Conservation (phyloP, 2,888 invertebrate species). For the Lordiphosa fenestrarum region DNA sequence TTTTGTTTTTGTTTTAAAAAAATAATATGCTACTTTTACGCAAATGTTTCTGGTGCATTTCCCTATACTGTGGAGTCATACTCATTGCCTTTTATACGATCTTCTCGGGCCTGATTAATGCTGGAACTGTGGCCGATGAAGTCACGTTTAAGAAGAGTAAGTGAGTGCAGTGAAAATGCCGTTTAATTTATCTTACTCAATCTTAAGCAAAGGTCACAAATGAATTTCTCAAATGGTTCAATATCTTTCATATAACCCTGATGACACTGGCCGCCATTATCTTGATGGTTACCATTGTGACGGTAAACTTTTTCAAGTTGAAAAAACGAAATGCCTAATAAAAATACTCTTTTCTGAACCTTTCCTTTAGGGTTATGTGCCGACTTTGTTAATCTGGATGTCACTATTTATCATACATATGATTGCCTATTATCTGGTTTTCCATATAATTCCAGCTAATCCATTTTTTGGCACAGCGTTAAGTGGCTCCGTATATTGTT, state of each 20-base stretch:
- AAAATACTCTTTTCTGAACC: background rate
- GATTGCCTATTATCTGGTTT: constrained; percentile 19
- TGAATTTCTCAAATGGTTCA: constrained; percentile 20
- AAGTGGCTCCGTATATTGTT: background rate
- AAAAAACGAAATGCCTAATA: background rate
- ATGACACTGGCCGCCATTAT: constrained; percentile 21
- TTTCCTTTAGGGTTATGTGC: constrained; percentile 1
- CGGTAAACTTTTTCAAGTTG: constrained; percentile 11
- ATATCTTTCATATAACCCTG: constrained; percentile 19
- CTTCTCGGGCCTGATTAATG: constrained; percentile 22
- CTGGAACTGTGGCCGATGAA: constrained; percentile 19
- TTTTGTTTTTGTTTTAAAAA: constrained; percentile 12
- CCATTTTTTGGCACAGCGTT: constrained; percentile 12
- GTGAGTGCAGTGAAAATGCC: background rate
- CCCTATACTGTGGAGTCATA: constrained; percentile 22
- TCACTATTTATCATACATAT: constrained; percentile 21
- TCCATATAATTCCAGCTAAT: constrained; percentile 10
- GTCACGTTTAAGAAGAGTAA: constrained; percentile 12
- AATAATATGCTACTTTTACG: constrained; percentile 3
- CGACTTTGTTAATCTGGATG: constrained; percentile 14
- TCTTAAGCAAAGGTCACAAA: constrained; percentile 11
- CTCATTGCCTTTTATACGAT: constrained; percentile 27
- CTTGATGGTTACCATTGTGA: constrained; percentile 14
- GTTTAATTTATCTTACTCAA: background rate
- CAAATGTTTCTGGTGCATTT: constrained; percentile 18